A percentile compares a stretch with the other conserved stretches of the same genome.
phyloP scores from a whole-genome alignment of 2,113 vertebrate species.

The Puffinus mauretanicus region DNA sequence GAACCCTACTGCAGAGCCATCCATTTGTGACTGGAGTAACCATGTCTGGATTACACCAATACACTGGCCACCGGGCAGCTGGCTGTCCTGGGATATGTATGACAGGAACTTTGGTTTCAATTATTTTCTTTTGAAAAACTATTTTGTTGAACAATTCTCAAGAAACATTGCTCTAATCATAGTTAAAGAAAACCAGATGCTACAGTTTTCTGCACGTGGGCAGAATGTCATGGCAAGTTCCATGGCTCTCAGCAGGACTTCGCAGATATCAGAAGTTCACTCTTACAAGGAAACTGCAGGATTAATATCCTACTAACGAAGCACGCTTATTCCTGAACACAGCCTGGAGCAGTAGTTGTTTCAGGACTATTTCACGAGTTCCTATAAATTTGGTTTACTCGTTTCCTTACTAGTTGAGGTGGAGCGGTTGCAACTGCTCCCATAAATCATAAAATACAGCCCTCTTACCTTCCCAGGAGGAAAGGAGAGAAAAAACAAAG shows the following conservation, averaged over 20 bases:
- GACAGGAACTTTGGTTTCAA: not conserved
- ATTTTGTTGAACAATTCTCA: not conserved
- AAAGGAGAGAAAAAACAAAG: not conserved
- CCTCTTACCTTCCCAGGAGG: not conserved
- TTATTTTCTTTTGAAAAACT: not conserved
- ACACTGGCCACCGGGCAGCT: not conserved
- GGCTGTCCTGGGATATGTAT: rapidly evolving
- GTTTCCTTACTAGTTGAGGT: not conserved
- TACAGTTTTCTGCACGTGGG: not conserved
- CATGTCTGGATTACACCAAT: not conserved
- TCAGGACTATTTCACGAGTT: not conserved
- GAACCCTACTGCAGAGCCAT: not conserved
- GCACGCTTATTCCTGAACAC: not conserved
- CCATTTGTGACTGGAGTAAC: not conserved
- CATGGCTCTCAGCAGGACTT: not conserved
- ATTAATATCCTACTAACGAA: not conserved
- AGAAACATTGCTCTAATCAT: not conserved
- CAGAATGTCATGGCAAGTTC: not conserved
- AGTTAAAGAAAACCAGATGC: not conserved
- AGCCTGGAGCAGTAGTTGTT: not conserved
- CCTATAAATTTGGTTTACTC: not conserved
- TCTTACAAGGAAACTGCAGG: not conserved
- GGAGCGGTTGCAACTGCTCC: not conserved
- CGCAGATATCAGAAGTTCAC: not conserved
- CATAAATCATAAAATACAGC: not conserved